These are phyloP conservation scores for Pyxicephalus adspersus DNA, from an alignment of 2,113 vertebrate species.

Conservation along the genomic window DNA sequence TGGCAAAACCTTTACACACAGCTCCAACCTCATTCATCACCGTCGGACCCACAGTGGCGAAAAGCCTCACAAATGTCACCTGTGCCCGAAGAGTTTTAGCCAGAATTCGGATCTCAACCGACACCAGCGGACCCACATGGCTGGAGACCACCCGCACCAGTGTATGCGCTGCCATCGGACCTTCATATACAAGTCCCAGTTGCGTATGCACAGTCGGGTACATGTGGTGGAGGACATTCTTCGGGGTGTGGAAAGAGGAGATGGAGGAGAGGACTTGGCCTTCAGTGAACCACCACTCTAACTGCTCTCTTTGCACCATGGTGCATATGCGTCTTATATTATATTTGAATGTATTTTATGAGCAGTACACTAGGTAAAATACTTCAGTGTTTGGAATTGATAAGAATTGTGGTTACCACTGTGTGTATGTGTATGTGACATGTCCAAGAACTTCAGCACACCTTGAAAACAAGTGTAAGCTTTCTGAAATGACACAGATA, in stretches of 20 bases:
- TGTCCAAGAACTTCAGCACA: too few species aligned
- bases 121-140: conserved; percentile 53
- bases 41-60: conserved; percentile 45
- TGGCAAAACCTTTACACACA: conserved; percentile 45
- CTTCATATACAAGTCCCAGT: conserved; percentile 54
- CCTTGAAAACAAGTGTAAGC: too few species aligned
- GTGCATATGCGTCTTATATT: too few species aligned
- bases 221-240: conserved; percentile 52
- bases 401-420: too few species aligned
- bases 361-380: too few species aligned
- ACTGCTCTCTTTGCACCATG: background rate
- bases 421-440: too few species aligned
- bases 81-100: conserved; percentile 53
- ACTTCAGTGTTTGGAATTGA: too few species aligned
- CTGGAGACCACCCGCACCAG: conserved; percentile 39
- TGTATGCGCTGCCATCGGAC: conserved; percentile 44
- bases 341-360: too few species aligned
- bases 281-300: background rate
- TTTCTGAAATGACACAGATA: too few species aligned
- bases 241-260: conserved; percentile 26
- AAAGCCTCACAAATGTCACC: conserved; percentile 31
- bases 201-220: conserved; percentile 36
- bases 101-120: conserved; percentile 57
- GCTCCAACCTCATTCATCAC: conserved; percentile 54
- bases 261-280: background rate